Base-by-base conservation (phyloP, 2,888 invertebrate genomes). In the Pandemis heparana region DNA sequence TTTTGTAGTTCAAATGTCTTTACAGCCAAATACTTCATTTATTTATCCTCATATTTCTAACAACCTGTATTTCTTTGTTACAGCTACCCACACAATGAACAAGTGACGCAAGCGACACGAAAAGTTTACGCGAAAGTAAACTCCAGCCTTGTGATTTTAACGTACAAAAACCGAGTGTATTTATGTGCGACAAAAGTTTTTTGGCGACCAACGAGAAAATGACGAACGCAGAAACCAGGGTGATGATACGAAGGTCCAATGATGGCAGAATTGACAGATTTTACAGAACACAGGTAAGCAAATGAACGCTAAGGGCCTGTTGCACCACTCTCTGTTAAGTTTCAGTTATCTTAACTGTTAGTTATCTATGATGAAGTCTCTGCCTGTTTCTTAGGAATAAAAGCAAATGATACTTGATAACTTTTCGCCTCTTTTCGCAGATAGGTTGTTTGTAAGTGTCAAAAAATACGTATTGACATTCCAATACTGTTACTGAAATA, bases 161-260 rank as follows among this genome's bases (percentile, higher is more conserved):
- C n/a, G 14, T n/a, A 14, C n/a, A 48, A 48, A 48, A 48, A 48
- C 48, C 48, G 48, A 48, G 41, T 41, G 79, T 85, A 78, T 82
- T 91, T 82, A 93, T 94, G 93, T 88, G 92, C 84, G 91, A 92
- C 75, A 93, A 92, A 77, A 82, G 80, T 78, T 82, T 77, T 41
- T 77, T 80, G 41, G 79, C 81, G 64, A 83, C 85, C 59, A 82
- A 83, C 79, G 85, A 85, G 75, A 92, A 90, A 81, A 94, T 94
- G 94, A 92, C 92, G 81, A 94, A 91, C 23, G 92, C 92, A 39
- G 94, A 94, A 78, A 91, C 93, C 18, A 88, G 94, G 77, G 90
- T 93, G 43, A 94, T 94, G 90, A 94, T 94, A 85, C 89, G 92
- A 88, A 82, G 92, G 80, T 84, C 91, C 2, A 86, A 81, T 10